These are phyloP conservation scores for Bufo gargarizans DNA, from an alignment of 2,113 vertebrate species.

Conservation along the genomic window DNA sequence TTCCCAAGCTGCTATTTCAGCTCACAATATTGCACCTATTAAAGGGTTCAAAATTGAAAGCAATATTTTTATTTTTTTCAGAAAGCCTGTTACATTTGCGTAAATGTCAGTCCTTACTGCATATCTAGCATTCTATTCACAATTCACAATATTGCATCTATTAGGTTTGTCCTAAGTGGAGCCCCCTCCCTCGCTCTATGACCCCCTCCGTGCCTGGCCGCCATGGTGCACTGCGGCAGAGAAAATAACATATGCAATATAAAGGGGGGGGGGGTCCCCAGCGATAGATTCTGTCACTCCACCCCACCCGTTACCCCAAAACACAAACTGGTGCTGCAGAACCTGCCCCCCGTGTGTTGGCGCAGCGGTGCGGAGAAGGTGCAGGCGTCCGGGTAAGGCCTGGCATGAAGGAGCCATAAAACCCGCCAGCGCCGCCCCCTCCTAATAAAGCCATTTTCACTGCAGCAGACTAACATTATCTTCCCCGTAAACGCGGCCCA, in stretches of 20 bases:
- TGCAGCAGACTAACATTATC: slow-evolving; percentile 50
- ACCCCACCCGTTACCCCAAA: background rate
- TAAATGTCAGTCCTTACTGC: background rate
- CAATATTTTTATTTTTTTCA: no score
- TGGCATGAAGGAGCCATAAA: background rate
- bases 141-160: no score
- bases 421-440: slow-evolving; percentile 7
- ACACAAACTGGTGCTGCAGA: background rate
- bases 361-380: background rate
- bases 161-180: no score
- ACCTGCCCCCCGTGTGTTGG: background rate
- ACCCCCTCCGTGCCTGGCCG: no score
- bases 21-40: no score
- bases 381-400: background rate
- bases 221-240: no score
- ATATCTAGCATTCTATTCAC: background rate
- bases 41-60: no score
- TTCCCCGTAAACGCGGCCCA: slow-evolving; percentile 42
- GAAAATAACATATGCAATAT: no score
- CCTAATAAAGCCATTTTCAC: slow-evolving; percentile 41
- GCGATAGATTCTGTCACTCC: no score
- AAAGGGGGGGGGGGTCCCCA: background rate
- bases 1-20: no score
- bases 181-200: no score
- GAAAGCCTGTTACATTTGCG: background rate